A percentile compares a stretch with the other conserved stretches of the same genome.
phyloP scores from a whole-genome alignment of 1,140 invertebrate genomes.

The Solenopsis fugax region DNA sequence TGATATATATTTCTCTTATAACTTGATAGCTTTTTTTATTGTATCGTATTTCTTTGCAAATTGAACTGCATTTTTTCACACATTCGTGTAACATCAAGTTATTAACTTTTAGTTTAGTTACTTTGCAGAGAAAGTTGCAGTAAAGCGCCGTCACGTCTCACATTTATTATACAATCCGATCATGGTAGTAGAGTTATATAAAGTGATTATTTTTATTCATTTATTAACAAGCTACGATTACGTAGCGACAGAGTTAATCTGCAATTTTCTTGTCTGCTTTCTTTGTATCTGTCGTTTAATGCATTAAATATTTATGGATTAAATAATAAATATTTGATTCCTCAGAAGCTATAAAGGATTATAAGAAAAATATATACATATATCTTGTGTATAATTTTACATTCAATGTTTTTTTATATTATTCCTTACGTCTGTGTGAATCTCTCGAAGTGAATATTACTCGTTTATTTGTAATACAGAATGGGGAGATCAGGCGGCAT shows the following conservation, averaged over 20 bases:
- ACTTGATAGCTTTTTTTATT: not conserved
- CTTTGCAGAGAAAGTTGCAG: conserved; percentile 46
- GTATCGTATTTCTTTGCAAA: conserved; percentile 12
- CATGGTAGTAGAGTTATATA: conserved; percentile 42
- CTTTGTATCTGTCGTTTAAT: not conserved
- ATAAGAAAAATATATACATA: not conserved
- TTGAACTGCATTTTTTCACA: not conserved
- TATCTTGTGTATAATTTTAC: not conserved
- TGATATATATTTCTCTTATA: not conserved
- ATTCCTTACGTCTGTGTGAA: not conserved
- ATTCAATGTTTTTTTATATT: not conserved
- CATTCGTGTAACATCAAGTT: not conserved
- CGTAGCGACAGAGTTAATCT: conserved; percentile 23
- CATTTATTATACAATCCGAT: conserved; percentile 52
- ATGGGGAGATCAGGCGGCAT: conserved; percentile 17
- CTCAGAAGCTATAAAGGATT: not conserved
- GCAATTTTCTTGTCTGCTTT: conserved; percentile 8
- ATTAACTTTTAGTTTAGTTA: conserved; percentile 31
- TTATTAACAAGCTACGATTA: conserved; percentile 43
- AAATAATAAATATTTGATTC: not conserved
- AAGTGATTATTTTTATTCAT: conserved; percentile 53
- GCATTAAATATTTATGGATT: not conserved
- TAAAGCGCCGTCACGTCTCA: conserved; percentile 9
- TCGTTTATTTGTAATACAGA: conserved; percentile 19
- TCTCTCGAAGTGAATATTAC: conserved; percentile 11